Percentiles rank a stretch among this genome's conserved stretches.
phyloP scores from a whole-genome alignment of 1,140 invertebrate genomes.

The Drosophila pallidifrons region DNA sequence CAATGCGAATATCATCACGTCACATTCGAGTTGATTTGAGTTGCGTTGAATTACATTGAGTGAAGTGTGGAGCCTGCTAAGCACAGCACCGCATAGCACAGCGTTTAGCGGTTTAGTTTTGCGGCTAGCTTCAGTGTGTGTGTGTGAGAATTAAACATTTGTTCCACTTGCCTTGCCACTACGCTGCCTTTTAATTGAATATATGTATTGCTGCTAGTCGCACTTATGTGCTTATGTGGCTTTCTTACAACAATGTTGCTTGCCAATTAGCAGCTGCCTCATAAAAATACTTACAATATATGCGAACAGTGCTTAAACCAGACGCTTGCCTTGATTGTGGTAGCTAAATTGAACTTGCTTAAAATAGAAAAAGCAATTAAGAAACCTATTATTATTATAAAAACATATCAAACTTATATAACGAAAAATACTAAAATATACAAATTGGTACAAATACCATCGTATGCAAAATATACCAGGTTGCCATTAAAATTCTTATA shows the following conservation, averaged over 20 bases:
- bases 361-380: background rate
- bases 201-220: conserved; percentile 43
- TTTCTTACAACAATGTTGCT: conserved; percentile 49
- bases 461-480: no score
- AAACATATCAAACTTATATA: no score
- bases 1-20: conserved; percentile 26
- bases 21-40: conserved; percentile 15
- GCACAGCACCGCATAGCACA: conserved; percentile 6
- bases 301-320: conserved; percentile 6
- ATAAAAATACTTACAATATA: conserved; percentile 52
- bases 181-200: conserved; percentile 68
- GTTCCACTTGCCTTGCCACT: conserved; percentile 16
- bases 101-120: conserved; percentile 62
- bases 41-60: conserved; percentile 7
- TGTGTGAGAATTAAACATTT: conserved; percentile 17
- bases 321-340: conserved; percentile 54
- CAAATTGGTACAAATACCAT: no score
- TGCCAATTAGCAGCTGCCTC: conserved; percentile 28
- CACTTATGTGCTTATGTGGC: conserved; percentile 45
- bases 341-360: background rate
- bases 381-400: no score
- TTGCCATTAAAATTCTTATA: no score
- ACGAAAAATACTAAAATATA: no score
- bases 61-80: conserved; percentile 5
- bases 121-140: conserved; percentile 8